phyloP scores from a whole-genome alignment of 1,140 invertebrate genomes.

The Zaprionus lachaisei region DNA sequence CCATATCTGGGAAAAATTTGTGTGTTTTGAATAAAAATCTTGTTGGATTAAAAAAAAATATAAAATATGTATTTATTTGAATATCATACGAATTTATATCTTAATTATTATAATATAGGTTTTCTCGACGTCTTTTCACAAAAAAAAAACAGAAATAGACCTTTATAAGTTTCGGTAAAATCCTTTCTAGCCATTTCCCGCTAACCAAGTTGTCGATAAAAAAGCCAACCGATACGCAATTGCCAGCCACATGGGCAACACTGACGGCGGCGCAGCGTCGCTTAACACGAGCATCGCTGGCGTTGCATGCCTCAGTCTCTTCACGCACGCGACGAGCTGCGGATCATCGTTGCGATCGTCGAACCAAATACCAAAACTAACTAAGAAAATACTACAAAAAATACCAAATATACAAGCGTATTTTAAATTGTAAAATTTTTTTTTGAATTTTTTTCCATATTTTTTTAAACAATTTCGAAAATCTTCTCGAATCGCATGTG shows the following conservation, averaged over 20 bases:
- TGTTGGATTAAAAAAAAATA: too few relatives aligned
- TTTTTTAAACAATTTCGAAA: slow-evolving; percentile 25
- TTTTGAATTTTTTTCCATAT: slow-evolving; percentile 15
- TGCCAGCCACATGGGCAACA: slow-evolving; percentile 13
- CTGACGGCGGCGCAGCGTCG: slow-evolving; percentile 27
- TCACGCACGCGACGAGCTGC: slow-evolving; percentile 63
- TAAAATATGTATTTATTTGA: too few relatives aligned
- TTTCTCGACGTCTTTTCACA: too few relatives aligned
- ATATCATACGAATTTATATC: too few relatives aligned
- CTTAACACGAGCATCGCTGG: slow-evolving; percentile 41
- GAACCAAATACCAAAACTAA: slow-evolving; percentile 12
- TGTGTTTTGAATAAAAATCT: too few relatives aligned
- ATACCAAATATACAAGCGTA: slow-evolving; percentile 30
- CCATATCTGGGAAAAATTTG: too few relatives aligned
- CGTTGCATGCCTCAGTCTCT: slow-evolving; percentile 60
- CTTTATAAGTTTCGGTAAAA: too few relatives aligned
- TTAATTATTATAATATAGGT: too few relatives aligned
- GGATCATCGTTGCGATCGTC: slow-evolving; percentile 59
- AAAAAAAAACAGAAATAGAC: too few relatives aligned
- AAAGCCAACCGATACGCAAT: neutral
- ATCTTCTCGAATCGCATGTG: slow-evolving; percentile 39
- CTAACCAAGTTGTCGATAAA: neutral
- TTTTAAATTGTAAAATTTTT: slow-evolving; percentile 36
- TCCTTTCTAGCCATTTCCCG: neutral
- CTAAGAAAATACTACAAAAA: slow-evolving; percentile 12